Evolutionary conservation across 2,888 invertebrate species (phyloP).

Genomic region (Entomobrya proxima): DNA sequence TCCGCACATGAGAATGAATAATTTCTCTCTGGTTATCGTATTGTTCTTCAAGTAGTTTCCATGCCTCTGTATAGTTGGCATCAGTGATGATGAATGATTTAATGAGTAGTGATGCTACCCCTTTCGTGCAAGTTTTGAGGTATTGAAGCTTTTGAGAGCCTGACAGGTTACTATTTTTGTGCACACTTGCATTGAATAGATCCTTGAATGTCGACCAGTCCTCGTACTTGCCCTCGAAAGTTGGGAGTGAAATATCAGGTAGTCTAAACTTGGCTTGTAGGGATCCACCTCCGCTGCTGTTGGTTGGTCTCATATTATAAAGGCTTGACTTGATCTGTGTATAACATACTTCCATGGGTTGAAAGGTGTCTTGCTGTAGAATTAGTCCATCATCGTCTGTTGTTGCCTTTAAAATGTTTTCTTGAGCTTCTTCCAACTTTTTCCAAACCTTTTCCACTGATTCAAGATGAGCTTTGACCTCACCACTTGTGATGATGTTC

Average conservation of each 20-base stretch:
- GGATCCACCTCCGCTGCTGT: too few species aligned
- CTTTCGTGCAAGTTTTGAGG: conserved; percentile 29
- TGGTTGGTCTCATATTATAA: too few species aligned
- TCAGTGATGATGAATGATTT: conserved; percentile 51
- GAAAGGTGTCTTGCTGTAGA: background rate
- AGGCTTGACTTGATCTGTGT: too few species aligned
- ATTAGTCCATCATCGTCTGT: background rate
- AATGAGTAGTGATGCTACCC: conserved; percentile 55
- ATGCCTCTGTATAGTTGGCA: conserved; percentile 51
- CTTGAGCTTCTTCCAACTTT: background rate
- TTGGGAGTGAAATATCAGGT: conserved; percentile 54
- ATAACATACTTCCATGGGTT: background rate
- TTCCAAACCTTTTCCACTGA: background rate
- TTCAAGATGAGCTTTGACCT: background rate
- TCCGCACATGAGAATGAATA: background rate
- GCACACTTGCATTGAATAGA: conserved; percentile 35
- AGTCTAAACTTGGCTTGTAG: conserved; percentile 24
- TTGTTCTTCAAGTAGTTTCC: conserved; percentile 19
- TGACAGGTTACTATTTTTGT: conserved; percentile 6
- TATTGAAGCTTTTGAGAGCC: conserved; percentile 60
- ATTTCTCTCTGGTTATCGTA: conserved; percentile 65
- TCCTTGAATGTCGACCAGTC: conserved; percentile 63
- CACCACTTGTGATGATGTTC: background rate
- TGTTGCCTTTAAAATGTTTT: background rate
- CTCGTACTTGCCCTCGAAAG: conserved; percentile 54